Percentiles rank a stretch among this genome's conserved stretches.
Conservation (phyloP, 2,888 invertebrate species). For the Deilephila elpenor region DNA sequence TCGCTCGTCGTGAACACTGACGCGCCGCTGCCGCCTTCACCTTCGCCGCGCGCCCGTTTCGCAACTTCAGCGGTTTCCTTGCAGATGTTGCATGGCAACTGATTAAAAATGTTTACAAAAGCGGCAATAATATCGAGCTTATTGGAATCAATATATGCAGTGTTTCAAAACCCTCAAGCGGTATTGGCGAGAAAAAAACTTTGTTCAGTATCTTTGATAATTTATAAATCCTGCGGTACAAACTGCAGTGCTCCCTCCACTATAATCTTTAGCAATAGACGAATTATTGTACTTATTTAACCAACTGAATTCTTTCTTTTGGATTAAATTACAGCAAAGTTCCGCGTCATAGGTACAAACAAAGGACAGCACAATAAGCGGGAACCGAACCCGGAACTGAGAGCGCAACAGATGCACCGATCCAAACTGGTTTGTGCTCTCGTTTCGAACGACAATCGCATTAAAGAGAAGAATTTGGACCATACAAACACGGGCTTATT, state of each 20-base stretch:
- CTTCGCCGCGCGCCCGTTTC: slow-evolving; percentile 72
- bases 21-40: slow-evolving; percentile 64
- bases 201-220: neutral
- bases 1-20: slow-evolving; percentile 78
- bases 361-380: slow-evolving; percentile 21
- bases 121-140: slow-evolving; percentile 28
- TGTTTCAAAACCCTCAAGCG: neutral
- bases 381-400: slow-evolving; percentile 54
- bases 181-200: no score
- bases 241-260: neutral
- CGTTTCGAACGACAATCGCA: slow-evolving; percentile 18
- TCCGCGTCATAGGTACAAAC: neutral
- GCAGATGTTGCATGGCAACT: slow-evolving; percentile 83
- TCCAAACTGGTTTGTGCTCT: slow-evolving; percentile 51
- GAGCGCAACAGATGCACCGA: slow-evolving; percentile 46
- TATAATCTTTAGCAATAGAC: neutral
- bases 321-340: neutral
- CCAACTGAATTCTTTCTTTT: neutral
- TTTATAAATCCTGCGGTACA: neutral
- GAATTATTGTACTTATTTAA: neutral
- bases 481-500: slow-evolving; percentile 16
- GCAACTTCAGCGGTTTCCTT: slow-evolving; percentile 70
- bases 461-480: slow-evolving; percentile 19
- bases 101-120: slow-evolving; percentile 45
- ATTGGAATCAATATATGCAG: slow-evolving; percentile 9